Evolutionary conservation across 2,113 vertebrate genomes (phyloP), one percentile per base, ranked within the genome.

Genomic region (Hydrolagus affinis): DNA sequence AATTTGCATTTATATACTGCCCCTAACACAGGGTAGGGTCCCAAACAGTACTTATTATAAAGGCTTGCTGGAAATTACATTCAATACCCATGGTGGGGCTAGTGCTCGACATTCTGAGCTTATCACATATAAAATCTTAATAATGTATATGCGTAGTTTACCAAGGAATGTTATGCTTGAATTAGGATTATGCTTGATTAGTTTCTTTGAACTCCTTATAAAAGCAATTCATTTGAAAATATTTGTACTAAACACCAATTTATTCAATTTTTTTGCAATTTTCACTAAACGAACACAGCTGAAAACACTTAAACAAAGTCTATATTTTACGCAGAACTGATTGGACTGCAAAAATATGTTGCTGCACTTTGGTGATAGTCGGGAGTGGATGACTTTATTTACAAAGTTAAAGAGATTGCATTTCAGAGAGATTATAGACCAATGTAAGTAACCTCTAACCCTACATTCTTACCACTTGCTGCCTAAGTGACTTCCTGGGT

Each of bases 111-210:
- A 66, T 80, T 21, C 62, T 17, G 17, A 21, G 28, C 3, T 10
- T 8, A 57, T 30, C 4, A 11, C 14, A n/a, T 19, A 21, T 12
- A 12, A 19, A 32, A 21, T 83, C 78, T 28, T 83, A 17, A 32
- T 11, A 44, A 17, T 19, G 10, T 68, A 4, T 83, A 28, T n/a
- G 32, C 64, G 19, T 32, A 66, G 28, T 28, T 68, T 66, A 11
- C 21, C 76, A 64, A 62, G 78, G 62, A 64, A 32, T 75, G 32
- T 75, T 75, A 75, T 83, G 62, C 66, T 83, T 64, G 62, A 59
- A 56, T 83, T 25, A 2, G 25, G 4, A 83, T 64, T 66, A 83
- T 80, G 77, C 60, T 62, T 64, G 64, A 80, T 21, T 80, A 25
- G 28, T 64, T 66, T 66, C 62, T 19, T 83, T 19, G 28, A 64